Conservation (phyloP, 2,888 invertebrate species). For the Polydrusus cervinus region DNA sequence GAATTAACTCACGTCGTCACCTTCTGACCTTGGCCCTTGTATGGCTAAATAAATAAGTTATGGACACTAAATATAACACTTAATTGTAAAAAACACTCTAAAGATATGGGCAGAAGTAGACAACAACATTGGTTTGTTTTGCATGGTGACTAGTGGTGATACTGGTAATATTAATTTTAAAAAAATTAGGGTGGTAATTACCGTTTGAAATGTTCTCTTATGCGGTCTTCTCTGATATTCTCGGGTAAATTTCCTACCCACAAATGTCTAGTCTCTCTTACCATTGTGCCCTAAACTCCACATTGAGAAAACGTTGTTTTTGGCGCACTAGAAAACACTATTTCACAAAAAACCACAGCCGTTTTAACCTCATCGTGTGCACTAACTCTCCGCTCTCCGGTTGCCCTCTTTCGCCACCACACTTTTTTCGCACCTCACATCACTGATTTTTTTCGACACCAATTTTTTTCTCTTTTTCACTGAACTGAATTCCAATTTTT, state of each 20-base stretch:
- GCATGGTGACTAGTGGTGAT: not conserved
- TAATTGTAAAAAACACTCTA: slow-evolving; percentile 2
- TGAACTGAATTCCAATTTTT: slow-evolving; percentile 40
- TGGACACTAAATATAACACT: not conserved
- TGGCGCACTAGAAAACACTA: slow-evolving; percentile 67
- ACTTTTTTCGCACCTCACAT: slow-evolving; percentile 58
- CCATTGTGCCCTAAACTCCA: slow-evolving; percentile 98
- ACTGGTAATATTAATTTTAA: not conserved
- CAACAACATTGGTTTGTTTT: not conserved
- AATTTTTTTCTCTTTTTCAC: slow-evolving; percentile 39
- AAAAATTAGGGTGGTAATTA: slow-evolving; percentile 72
- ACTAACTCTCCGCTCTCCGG: slow-evolving; percentile 49
- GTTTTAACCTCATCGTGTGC: slow-evolving; percentile 42
- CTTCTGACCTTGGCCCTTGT: slow-evolving; percentile 29
- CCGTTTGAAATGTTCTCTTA: slow-evolving; percentile 98
- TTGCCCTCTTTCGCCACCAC: slow-evolving; percentile 60
- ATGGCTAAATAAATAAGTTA: slow-evolving; percentile 11
- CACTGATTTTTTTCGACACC: slow-evolving; percentile 40
- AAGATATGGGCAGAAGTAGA: not conserved
- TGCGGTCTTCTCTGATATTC: slow-evolving; percentile 97
- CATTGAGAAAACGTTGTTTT: slow-evolving; percentile 86
- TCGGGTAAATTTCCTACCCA: slow-evolving; percentile 99
- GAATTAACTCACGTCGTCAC: slow-evolving; percentile 9
- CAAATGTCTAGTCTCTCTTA: slow-evolving; percentile 99
- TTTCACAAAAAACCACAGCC: slow-evolving; percentile 63